Base-by-base conservation (phyloP, 2,113 vertebrate genomes). In the Pao palembangensis region DNA sequence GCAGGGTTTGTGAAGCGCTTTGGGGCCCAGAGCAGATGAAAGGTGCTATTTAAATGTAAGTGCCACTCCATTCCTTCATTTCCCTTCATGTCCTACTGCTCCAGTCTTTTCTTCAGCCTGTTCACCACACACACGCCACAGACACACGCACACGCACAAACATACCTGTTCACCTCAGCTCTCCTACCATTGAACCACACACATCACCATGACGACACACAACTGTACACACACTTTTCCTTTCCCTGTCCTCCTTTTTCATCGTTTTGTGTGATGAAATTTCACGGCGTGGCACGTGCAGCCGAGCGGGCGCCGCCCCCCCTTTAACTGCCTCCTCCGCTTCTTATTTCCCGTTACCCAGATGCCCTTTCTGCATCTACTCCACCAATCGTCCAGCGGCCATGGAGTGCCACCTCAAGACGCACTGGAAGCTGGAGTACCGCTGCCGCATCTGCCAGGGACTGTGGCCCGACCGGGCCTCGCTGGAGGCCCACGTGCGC, bases 381-480 rank as follows among this genome's bases (percentile, higher is more conserved):
- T 97, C 97, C 92, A 98, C 96, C 59, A 96, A 94, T 91, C 95
- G 96, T 85, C 95, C 97, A 43, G 93, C 94, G 71, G 96, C 97
- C 74, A 96, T 99, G 94, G 96, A 97, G 89, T 96, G 96, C 93
- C 97, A 98, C 93, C 93, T 98, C 82, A 99, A 96, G 93, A 98
- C 95, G 80, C 97, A 98, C 93, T 94, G 94, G 89, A 96, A 96
- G 93, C 93, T 94, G 95, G 96, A 98, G 91, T 95, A 97, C 92
- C 96, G 95, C 90, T 99, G 97, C 88, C 95, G 96, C 88, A 99
- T 99, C 94, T 98, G 96, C 93, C 96, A 97, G 92, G 91, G 91
- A 75, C 93, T 95, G 90, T 96, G 96, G 93, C 90, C 93, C 64
- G 95, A 95, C 90, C 96, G 95, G 92, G 91, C 95, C 86, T 95